These are phyloP conservation scores for Leptocoma aspasia DNA, from an alignment of 2,113 vertebrate genomes.

Conservation along the genomic window DNA sequence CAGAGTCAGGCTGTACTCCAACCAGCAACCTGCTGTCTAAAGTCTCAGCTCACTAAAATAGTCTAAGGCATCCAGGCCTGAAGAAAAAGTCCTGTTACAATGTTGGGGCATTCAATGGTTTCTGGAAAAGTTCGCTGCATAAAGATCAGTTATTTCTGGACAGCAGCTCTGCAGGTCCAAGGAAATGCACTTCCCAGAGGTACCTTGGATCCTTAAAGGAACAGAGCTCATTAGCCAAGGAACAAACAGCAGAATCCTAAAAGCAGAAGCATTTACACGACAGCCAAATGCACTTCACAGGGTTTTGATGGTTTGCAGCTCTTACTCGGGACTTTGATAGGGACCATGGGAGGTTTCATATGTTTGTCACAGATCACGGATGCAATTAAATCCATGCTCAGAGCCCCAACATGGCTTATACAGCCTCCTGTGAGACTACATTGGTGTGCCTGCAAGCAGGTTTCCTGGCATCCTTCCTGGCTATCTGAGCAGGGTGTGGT, in stretches of 20 bases:
- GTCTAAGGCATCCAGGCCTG: background rate
- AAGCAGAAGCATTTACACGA: background rate
- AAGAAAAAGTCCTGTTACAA: background rate
- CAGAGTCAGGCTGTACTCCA: background rate
- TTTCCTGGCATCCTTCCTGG: background rate
- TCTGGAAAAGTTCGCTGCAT: background rate
- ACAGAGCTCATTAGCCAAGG: background rate
- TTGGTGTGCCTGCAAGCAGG: background rate
- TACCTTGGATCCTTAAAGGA: constrained; percentile 1
- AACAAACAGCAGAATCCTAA: background rate
- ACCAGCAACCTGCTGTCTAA: background rate
- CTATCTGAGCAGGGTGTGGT: constrained; percentile 2
- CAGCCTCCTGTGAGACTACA: background rate
- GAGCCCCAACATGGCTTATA: background rate
- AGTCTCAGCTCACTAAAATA: background rate
- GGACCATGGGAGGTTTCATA: background rate
- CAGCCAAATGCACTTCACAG: background rate
- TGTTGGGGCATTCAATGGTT: background rate
- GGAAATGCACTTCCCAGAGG: background rate
- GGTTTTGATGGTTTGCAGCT: background rate
- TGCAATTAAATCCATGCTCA: background rate
- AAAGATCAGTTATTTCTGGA: constrained; percentile 16
- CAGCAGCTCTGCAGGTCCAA: background rate
- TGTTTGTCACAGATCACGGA: background rate
- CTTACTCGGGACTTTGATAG: background rate